Conservation (phyloP, 2,113 vertebrate species). For the Fregata magnificens region DNA sequence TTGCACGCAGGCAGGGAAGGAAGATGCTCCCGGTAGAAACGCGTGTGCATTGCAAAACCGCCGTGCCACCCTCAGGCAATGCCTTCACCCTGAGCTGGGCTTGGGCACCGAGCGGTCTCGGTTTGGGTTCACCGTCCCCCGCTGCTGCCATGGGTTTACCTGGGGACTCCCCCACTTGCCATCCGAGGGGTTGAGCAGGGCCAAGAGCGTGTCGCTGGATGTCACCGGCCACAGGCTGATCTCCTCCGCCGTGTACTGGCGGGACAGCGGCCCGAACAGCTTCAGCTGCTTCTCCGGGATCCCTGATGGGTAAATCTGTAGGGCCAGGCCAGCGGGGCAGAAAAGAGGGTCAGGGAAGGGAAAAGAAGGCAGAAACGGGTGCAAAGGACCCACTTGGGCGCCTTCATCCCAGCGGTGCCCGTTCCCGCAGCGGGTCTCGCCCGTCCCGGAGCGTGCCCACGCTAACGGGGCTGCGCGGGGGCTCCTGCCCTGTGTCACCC, state of each 20-base stretch:
- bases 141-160: not conserved
- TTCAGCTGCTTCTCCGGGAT: conserved; percentile 64
- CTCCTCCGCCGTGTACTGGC: not conserved
- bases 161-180: rapidly evolving
- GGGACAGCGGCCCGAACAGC: not conserved
- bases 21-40: not conserved
- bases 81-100: rapidly evolving
- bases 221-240: conserved; percentile 64
- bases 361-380: rapidly evolving
- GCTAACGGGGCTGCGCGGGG: rapidly evolving
- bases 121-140: not conserved
- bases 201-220: not conserved
- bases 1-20: not conserved
- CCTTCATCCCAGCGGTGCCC: rapidly evolving
- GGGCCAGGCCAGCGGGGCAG: not conserved
- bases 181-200: not conserved
- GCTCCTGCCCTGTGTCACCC: not conserved
- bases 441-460: rapidly evolving
- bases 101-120: rapidly evolving
- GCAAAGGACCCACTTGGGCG: rapidly evolving
- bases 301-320: conserved; percentile 23
- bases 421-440: rapidly evolving
- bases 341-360: not conserved
- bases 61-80: rapidly evolving
- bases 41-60: rapidly evolving